phyloP scores from a whole-genome alignment of 2,113 vertebrate species.

The Microcebus lehilahytsara region DNA sequence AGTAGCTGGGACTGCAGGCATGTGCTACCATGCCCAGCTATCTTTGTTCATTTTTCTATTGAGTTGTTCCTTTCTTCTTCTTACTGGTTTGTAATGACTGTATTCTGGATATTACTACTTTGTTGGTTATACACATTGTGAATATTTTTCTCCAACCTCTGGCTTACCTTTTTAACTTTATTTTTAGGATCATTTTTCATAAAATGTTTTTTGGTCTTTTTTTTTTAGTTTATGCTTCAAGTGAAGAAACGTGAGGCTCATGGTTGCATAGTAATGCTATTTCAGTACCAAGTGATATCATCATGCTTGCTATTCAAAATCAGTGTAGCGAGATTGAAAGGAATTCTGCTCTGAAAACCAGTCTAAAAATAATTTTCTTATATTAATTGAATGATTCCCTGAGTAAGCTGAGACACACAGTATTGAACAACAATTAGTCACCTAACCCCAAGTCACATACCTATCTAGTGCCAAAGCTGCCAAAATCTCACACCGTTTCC shows the following conservation, averaged over 20 bases:
- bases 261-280: neutral
- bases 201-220: neutral
- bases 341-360: neutral
- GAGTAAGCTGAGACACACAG: neutral
- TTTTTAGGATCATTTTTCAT: neutral
- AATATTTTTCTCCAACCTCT: neutral
- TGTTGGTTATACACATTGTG: neutral
- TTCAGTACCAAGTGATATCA: neutral
- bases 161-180: neutral
- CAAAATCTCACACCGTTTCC: neutral
- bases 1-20: too few species aligned
- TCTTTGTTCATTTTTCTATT: slow-evolving; percentile 45
- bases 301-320: neutral
- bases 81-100: slow-evolving; percentile 21
- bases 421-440: neutral
- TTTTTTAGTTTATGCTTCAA: slow-evolving; percentile 29
- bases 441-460: neutral
- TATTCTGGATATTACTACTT: neutral
- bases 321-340: neutral
- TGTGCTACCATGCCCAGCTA: too few species aligned
- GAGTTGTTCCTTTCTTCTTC: slow-evolving; percentile 20
- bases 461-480: neutral
- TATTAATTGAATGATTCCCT: neutral
- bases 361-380: neutral
- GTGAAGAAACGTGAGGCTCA: neutral